Evolutionary conservation across 2,113 vertebrate species (phyloP), one percentile per base, ranked within the genome.

Genomic region (western clawed frog (Xenopus tropicalis)): DNA sequence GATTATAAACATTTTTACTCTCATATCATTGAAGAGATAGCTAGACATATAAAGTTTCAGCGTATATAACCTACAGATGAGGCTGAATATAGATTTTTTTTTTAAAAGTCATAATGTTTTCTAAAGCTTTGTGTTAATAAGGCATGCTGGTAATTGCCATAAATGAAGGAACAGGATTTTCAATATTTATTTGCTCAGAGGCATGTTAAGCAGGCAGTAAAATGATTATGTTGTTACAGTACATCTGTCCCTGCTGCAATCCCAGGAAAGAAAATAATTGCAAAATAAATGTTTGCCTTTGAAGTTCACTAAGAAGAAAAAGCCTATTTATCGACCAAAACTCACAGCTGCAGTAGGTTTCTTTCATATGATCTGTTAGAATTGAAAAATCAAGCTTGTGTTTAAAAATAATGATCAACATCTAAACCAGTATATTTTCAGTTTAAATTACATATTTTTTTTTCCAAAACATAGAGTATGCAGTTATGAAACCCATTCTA

Each of bases 281-380:
- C 56, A 69, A 75, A 75, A 75, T 69, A 75, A 75, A 75, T 75
- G 72, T 68, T 69, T 75, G 61, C 66, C 72, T 75, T 75, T 75
- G 58, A 75, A 75, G 72, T 75, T 61, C 72, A 75, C 57, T 75
- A 51, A 37, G 29, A 25, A 12, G 44, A 66, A 69, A 61, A 75
- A 42, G 66, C 54, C 44, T 75, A 62, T 75, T 75, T 69, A 75
- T 75, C n/a, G 72, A 75, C 57, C 57, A 51, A 23, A 54, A 66
- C 62, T 69, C 57, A 75, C 72, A 69, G 66, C 72, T 62, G 51
- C 59, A 62, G 44, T 54, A 42, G 25, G 44, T 61, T 69, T 69
- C 44, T 75, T 75, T 69, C 20, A 14, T 69, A 37, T 67, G 44
- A 61, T 74, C 56, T 68, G 48, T 23, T 17, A 61, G 11, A 69